Conservation (phyloP, 2,113 vertebrate species). For the Chaetorhynchus papuensis region DNA sequence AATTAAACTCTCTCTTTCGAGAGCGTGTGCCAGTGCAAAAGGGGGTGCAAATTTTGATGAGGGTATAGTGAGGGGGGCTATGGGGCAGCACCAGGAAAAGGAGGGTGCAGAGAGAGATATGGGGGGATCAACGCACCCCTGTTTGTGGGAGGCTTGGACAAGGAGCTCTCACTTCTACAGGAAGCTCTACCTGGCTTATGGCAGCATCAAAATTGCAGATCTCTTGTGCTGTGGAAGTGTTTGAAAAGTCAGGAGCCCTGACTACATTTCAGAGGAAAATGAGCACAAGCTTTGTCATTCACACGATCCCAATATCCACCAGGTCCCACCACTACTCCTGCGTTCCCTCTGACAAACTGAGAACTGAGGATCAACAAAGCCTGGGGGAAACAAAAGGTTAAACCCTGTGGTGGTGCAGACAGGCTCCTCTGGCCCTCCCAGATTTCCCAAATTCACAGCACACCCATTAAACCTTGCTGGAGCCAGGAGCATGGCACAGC, state of each 20-base stretch:
- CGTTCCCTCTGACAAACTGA: neutral
- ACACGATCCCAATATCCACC: rapidly evolving
- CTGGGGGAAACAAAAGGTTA: neutral
- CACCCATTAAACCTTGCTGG: neutral
- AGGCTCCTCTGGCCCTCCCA: neutral
- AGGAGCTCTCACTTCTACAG: neutral
- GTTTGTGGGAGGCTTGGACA: neutral
- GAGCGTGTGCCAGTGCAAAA: neutral
- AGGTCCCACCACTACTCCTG: neutral
- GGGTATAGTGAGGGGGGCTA: rapidly evolving
- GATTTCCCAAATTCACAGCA: neutral
- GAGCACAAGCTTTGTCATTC: neutral
- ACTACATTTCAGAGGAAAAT: neutral
- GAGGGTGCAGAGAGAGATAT: neutral
- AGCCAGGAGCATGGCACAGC: neutral
- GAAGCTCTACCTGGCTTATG: neutral
- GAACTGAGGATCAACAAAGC: neutral
- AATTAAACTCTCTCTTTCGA: neutral
- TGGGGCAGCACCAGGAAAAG: neutral
- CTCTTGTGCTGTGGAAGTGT: neutral
- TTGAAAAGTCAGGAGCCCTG: neutral
- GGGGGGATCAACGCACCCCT: neutral
- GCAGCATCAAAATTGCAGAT: neutral
- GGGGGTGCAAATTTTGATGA: neutral
- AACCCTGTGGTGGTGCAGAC: neutral